Conservation (phyloP, 1,140 invertebrate species). For the Chionoecetes opilio region DNA sequence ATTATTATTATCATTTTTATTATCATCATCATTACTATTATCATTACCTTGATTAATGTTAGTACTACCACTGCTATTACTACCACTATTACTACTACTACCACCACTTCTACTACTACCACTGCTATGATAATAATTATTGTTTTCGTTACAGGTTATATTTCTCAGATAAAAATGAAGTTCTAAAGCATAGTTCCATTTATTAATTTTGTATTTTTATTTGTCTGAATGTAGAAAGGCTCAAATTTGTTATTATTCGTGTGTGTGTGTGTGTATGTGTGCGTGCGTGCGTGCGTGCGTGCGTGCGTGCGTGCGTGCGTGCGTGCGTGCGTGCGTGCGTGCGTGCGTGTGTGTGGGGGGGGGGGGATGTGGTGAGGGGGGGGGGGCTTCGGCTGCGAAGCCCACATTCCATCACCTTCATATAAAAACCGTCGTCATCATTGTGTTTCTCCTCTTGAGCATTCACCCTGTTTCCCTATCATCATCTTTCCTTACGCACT, state of each 20-base stretch:
- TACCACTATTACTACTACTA: background rate
- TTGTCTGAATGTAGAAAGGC: background rate
- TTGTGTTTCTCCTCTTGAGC: too few species aligned
- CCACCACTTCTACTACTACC: background rate
- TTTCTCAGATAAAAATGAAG: background rate
- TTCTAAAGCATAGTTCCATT: too few species aligned
- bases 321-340: too few species aligned
- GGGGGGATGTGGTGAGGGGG: too few species aligned
- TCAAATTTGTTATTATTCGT: background rate
- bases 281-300: background rate
- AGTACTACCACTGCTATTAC: background rate
- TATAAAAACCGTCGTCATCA: too few species aligned
- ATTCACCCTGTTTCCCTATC: too few species aligned
- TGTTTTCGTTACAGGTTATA: background rate
- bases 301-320: background rate
- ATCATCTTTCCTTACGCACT: too few species aligned
- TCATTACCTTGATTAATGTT: background rate
- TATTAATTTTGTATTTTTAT: too few species aligned
- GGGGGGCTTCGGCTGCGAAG: too few species aligned
- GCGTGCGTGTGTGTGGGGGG: too few species aligned
- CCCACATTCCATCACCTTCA: too few species aligned
- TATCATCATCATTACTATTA: slow-evolving; percentile 6
- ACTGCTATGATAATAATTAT: too few species aligned
- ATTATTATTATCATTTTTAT: background rate
- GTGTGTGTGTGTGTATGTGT: background rate